Evolutionary conservation across 2,888 invertebrate species (phyloP).

Genomic region (Tillus elongatus): DNA sequence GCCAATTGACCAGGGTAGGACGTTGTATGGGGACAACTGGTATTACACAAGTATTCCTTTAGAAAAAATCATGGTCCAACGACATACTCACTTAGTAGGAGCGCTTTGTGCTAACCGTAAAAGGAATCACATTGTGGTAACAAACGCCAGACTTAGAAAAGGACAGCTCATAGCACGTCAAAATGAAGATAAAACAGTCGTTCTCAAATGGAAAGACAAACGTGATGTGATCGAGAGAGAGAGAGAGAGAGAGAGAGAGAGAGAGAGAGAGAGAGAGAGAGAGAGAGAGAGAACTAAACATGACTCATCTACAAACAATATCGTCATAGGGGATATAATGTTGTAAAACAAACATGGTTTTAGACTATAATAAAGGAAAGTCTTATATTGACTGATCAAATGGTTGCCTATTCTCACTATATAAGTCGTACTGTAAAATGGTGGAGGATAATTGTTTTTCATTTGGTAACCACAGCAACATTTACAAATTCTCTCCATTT

Average conservation of each 20-base stretch:
- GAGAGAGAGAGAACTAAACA: not conserved
- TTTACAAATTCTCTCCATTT: not conserved
- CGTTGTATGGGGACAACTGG: constrained; percentile 24
- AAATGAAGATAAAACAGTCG: not conserved
- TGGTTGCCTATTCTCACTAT: constrained; percentile 2
- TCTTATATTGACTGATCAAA: constrained; percentile 2
- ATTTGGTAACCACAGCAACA: constrained; percentile 2
- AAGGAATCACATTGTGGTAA: not conserved
- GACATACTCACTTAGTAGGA: constrained; percentile 2
- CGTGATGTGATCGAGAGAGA: not conserved
- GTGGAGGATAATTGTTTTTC: constrained; percentile 1
- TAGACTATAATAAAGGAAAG: constrained; percentile 1
- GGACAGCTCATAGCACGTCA: not conserved
- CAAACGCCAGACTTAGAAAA: constrained; percentile 1
- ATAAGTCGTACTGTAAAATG: not conserved
- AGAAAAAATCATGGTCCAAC: not conserved
- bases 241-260: too few relatives aligned
- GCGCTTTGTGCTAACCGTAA: not conserved
- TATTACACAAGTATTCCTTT: constrained; percentile 21
- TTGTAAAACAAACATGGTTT: not conserved
- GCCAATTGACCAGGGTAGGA: constrained; percentile 18
- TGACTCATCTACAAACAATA: not conserved
- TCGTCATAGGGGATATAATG: constrained; percentile 1
- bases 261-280: too few relatives aligned
- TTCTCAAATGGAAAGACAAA: constrained; percentile 2